Evolutionary conservation across 2,113 vertebrate genomes (phyloP).

Genomic region (Dromaius novaehollandiae): DNA sequence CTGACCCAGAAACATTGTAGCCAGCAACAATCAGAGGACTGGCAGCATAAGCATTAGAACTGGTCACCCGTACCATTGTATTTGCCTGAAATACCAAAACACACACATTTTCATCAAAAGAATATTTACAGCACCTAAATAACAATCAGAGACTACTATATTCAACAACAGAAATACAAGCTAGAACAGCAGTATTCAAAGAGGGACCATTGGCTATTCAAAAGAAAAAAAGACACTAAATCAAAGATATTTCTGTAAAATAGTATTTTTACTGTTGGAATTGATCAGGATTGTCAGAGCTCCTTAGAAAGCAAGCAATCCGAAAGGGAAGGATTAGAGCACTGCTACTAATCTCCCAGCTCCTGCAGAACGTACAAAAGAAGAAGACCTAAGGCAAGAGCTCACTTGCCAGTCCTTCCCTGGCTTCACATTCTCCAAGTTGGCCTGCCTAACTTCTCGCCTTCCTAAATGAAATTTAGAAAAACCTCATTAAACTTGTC

Average conservation of each 20-base stretch:
- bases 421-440: neutral
- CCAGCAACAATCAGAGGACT: conserved; percentile 89
- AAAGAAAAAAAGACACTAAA: neutral
- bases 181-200: neutral
- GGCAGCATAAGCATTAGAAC: conserved; percentile 85
- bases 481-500: neutral
- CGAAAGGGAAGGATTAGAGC: neutral
- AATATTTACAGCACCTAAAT: neutral
- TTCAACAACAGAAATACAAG: neutral
- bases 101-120: neutral
- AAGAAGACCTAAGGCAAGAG: neutral
- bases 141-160: neutral
- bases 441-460: fast-evolving
- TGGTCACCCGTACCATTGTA: conserved; percentile 87
- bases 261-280: neutral
- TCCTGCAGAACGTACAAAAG: neutral
- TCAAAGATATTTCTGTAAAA: neutral
- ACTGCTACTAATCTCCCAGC: neutral
- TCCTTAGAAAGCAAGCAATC: neutral
- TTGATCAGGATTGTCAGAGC: neutral
- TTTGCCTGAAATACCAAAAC: conserved; percentile 75
- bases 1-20: conserved; percentile 93
- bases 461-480: neutral
- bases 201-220: neutral
- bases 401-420: neutral